Base-by-base conservation (phyloP, 2,113 vertebrate genomes). In the Mystacornis crossleyi region DNA sequence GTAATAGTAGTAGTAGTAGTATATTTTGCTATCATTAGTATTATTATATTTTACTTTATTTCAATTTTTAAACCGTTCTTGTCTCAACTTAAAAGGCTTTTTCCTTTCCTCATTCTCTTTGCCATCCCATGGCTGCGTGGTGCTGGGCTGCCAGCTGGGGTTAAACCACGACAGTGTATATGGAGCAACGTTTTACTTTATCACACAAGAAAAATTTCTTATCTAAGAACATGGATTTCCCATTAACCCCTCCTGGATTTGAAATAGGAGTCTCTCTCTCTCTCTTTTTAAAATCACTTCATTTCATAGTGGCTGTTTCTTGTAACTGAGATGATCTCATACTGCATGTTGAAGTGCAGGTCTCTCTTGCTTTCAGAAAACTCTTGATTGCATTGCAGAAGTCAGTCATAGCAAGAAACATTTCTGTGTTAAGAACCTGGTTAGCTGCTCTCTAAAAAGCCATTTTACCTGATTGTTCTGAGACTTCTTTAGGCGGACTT, bases 281-380 rank as follows among this genome's bases (percentile, higher is more conserved):
- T 81, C 19, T 93, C 25, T 57, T 4, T 55, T 38, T 15, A 8
- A 69, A 88, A 69, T 93, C 14, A 62, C 58, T 79, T 88, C 12
- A 26, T 81, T 86, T 92, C 33, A 5, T 25, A 71, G 73, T 64
- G 65, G 31, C 65, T 78, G 48, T 89, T 95, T 64, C 42, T 19
- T 55, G 28, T 92, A 71, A 51, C 57, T 58, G 67, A 84, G 89
- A 55, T 89, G 57, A 43, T 86, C n/a, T 69, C 53, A 43, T 91
- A 28, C 26, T 95, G 62, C 11, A 16, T 47, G 36, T 33, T 62
- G 60, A 90, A 93, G 88, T 73, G 60, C 31, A 42, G 47, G 12
- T 86, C n/a, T 83, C 29, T 88, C 34, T 70, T 73, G 54, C 79
- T 81, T 82, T 90, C 72, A 62, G 90, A 43, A 61, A 72, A 54